Evolutionary conservation across 2,113 vertebrate species (phyloP).

Genomic region (Struthidea cinerea): DNA sequence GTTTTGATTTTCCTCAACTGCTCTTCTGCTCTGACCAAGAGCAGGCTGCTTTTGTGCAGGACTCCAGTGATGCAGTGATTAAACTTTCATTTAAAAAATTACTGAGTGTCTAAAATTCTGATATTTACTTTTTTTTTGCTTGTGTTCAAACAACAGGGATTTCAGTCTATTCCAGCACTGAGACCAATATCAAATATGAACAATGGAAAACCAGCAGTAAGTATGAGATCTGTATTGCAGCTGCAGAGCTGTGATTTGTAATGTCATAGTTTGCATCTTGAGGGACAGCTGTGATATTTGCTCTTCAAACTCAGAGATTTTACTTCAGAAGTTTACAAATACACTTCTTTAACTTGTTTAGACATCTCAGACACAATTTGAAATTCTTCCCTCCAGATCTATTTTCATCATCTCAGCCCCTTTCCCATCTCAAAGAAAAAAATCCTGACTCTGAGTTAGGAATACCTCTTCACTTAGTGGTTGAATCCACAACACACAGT

Average conservation of each 20-base stretch:
- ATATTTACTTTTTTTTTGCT: not conserved
- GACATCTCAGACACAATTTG: not conserved
- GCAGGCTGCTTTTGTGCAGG: not conserved
- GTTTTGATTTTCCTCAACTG: not conserved
- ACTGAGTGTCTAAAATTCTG: not conserved
- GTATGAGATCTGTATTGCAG: slow-evolving; percentile 22
- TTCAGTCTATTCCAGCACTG: slow-evolving; percentile 53
- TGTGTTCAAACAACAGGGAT: slow-evolving; percentile 48
- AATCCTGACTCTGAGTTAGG: not conserved
- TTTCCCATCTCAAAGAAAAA: not conserved
- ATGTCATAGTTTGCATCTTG: not conserved
- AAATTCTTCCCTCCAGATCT: not conserved
- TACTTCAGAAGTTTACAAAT: not conserved
- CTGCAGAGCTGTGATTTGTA: not conserved
- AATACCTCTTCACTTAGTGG: not conserved
- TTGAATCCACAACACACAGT: not conserved
- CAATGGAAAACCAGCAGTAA: slow-evolving; percentile 68
- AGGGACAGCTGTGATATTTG: not conserved
- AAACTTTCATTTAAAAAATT: not conserved
- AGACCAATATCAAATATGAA: slow-evolving; percentile 27
- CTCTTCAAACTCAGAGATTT: not conserved
- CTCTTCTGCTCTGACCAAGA: not conserved
- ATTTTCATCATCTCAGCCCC: not conserved
- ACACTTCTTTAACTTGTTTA: not conserved
- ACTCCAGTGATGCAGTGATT: not conserved